Base-by-base conservation (phyloP, 1,140 invertebrate species). In the Chironomus striatipennis region DNA sequence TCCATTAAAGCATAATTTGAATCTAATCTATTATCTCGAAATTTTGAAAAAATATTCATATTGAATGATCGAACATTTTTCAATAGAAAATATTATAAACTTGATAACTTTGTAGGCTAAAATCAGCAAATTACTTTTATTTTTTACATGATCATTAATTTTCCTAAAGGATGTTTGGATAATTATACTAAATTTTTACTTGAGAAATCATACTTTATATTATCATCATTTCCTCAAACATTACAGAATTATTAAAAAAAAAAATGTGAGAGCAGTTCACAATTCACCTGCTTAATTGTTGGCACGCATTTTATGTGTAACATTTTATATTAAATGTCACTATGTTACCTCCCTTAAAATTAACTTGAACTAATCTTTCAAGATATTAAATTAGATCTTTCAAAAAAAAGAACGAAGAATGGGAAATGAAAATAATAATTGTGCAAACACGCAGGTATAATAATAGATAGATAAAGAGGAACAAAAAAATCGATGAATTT, bases 241-340 rank as follows among this genome's bases (percentile, higher is more conserved):
- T 34, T 34, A 34, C 24, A 34, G 5, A 57, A n/a, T 57, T 57
- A 57, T 57, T 47, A 47, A 47, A 47, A n/a, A 34, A 34, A 34
- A 34, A 34, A 34, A 34, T 34, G 47, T 57, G 4, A n/a, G 47
- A 57, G 47, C 12, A 5, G 5, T 34, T 34, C 24, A 34, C 24
- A 34, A 57, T 70, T 70, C 65, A 70, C 65, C 65, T 70, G 65
- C 20, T 21, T 20, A 10, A 70, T 70, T 18, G 65, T 70, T 70
- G 65, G 65, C 65, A 70, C 65, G 65, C 65, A 70, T 70, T 70
- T 70, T 70, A 70, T 70, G 65, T 70, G 65, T 70, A 70, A 70
- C 65, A 70, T 70, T 70, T 70, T 70, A 70, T 70, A 70, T 70
- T 70, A 70, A 70, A 70, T 70, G 65, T 70, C 65, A 70, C 65